phyloP scores from a whole-genome alignment of 1,140 invertebrate genomes.

The Vanessa atalanta region DNA sequence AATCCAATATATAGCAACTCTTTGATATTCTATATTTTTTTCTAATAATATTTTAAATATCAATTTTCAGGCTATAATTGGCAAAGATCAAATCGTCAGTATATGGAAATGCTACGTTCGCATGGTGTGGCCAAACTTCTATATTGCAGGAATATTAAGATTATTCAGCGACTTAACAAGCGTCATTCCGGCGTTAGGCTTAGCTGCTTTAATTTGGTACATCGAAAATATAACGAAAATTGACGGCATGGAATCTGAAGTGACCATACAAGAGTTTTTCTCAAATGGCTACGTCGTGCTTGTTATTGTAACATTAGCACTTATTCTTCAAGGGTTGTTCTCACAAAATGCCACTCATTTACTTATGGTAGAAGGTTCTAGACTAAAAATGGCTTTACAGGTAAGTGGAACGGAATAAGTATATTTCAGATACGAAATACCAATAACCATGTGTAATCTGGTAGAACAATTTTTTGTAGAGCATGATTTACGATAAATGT shows the following conservation, averaged over 20 bases:
- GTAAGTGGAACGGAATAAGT: slow-evolving; percentile 68
- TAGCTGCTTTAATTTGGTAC: slow-evolving; percentile 87
- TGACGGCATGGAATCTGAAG: slow-evolving; percentile 42
- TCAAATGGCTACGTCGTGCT: slow-evolving; percentile 90
- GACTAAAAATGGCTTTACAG: slow-evolving; percentile 90
- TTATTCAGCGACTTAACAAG: slow-evolving; percentile 88
- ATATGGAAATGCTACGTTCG: slow-evolving; percentile 86
- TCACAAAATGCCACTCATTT: slow-evolving; percentile 93
- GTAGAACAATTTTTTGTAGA: slow-evolving; percentile 72
- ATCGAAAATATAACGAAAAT: slow-evolving; percentile 67
- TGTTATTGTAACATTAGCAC: slow-evolving; percentile 86
- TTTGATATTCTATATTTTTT: slow-evolving; percentile 17
- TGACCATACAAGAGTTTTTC: slow-evolving; percentile 82
- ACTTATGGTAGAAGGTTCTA: slow-evolving; percentile 89
- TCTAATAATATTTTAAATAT: neutral
- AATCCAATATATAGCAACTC: slow-evolving; percentile 66
- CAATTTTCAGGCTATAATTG: slow-evolving; percentile 52
- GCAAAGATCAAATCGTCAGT: slow-evolving; percentile 37
- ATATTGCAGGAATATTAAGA: slow-evolving; percentile 87
- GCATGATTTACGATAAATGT: slow-evolving; percentile 83
- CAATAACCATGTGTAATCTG: no score
- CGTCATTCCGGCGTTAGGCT: slow-evolving; percentile 88
- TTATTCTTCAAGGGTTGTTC: slow-evolving; percentile 88
- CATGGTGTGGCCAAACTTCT: slow-evolving; percentile 87
- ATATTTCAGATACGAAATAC: neutral